Evolutionary conservation across 2,113 vertebrate species (phyloP).

Genomic region (Cettia cetti): DNA sequence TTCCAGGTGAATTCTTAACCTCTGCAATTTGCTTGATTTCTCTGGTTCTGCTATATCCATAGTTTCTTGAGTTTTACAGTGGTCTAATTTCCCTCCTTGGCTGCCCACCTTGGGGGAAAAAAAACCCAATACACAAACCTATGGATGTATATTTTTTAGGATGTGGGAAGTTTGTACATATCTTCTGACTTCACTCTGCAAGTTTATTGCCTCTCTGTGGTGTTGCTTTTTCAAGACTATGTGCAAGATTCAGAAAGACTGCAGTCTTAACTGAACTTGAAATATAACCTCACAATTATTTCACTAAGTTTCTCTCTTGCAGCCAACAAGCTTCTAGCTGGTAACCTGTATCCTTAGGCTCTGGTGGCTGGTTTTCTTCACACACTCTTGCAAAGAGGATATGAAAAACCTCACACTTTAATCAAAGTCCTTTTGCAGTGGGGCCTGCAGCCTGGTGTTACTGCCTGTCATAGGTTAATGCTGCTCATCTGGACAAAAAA

Average conservation of each 20-base stretch:
- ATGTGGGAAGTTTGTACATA: background rate
- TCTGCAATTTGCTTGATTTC: background rate
- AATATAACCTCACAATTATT: background rate
- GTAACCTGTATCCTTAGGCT: background rate
- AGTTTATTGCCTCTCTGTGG: background rate
- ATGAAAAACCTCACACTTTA: background rate
- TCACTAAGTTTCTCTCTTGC: background rate
- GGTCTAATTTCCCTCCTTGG: background rate
- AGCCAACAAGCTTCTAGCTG: background rate
- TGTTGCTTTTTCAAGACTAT: background rate
- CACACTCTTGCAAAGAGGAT: background rate
- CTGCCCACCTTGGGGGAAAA: background rate
- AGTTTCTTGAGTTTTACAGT: background rate
- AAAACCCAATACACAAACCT: background rate
- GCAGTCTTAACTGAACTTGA: background rate
- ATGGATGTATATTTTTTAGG: background rate
- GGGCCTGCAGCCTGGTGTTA: background rate
- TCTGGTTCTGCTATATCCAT: background rate
- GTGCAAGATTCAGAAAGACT: background rate
- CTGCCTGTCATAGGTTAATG: background rate
- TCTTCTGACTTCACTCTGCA: background rate
- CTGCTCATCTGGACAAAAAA: background rate
- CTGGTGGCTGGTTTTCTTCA: background rate
- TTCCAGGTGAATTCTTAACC: background rate
- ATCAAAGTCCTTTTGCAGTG: background rate